These are phyloP conservation scores for Pogonognathellus flavescens DNA, from an alignment of 1,140 invertebrate genomes.

Conservation along the genomic window DNA sequence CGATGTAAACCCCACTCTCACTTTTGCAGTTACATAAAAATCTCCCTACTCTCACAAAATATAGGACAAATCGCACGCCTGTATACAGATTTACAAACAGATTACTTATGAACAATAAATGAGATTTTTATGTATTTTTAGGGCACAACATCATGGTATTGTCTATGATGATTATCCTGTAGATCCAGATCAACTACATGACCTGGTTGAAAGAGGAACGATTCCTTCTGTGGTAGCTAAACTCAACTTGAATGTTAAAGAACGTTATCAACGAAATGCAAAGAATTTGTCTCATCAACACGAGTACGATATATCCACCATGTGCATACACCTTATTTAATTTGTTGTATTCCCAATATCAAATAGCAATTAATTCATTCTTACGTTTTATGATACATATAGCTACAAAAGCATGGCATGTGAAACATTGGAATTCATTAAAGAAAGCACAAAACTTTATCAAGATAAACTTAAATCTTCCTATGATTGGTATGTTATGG, in stretches of 20 bases:
- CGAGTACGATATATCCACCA: neutral
- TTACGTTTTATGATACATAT: too few relatives aligned
- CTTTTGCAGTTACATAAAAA: too few relatives aligned
- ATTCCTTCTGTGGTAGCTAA: constrained; percentile 57
- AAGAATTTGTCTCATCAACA: neutral
- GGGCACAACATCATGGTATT: constrained; percentile 60
- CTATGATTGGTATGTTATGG: neutral
- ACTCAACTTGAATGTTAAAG: constrained; percentile 51
- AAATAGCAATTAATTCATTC: too few relatives aligned
- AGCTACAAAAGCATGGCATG: neutral
- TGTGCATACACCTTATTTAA: too few relatives aligned
- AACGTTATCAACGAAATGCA: neutral
- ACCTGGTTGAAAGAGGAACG: constrained; percentile 58
- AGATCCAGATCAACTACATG: constrained; percentile 51
- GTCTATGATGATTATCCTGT: constrained; percentile 64
- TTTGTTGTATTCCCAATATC: too few relatives aligned
- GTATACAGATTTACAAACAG: constrained; percentile 16
- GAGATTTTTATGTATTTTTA: constrained; percentile 15
- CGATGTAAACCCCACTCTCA: too few relatives aligned
- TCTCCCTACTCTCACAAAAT: too few relatives aligned
- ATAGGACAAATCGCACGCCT: too few relatives aligned
- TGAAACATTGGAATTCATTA: neutral
- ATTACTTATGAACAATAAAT: too few relatives aligned
- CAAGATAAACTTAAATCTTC: neutral
- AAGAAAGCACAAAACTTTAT: neutral